Evolutionary conservation across 2,888 invertebrate species (phyloP).

Genomic region (Tetheella fluctuosa): DNA sequence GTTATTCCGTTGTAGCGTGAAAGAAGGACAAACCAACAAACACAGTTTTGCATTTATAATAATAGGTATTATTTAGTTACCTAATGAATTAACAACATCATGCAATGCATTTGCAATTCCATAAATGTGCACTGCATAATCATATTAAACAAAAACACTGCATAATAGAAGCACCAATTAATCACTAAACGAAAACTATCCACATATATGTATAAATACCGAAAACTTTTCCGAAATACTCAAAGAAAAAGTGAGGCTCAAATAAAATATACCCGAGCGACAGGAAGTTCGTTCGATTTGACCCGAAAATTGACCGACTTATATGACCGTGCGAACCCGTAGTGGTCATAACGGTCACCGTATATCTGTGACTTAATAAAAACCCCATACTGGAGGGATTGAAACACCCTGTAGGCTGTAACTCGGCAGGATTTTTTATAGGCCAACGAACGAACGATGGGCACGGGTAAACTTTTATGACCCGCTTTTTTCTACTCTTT

Average conservation of each 20-base stretch:
- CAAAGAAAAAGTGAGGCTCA: constrained; percentile 36
- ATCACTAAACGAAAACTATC: background rate
- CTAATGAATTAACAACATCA: too few species aligned
- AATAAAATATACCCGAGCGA: constrained; percentile 38
- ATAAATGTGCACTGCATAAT: too few species aligned
- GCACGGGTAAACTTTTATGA: constrained; percentile 11
- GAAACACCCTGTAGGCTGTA: constrained; percentile 14
- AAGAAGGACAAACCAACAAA: too few species aligned
- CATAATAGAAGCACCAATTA: background rate
- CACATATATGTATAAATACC: background rate
- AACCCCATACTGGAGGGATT: constrained; percentile 38
- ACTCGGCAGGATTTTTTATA: constrained; percentile 11
- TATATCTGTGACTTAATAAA: constrained; percentile 70
- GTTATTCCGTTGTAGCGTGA: too few species aligned
- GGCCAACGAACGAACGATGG: constrained; percentile 9
- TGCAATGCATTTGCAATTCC: too few species aligned
- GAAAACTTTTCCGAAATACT: background rate
- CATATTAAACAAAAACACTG: background rate
- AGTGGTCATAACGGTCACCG: constrained; percentile 58
- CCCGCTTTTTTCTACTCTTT: constrained; percentile 11
- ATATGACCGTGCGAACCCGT: constrained; percentile 52
- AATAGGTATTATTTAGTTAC: too few species aligned
- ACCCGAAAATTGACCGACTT: constrained; percentile 67
- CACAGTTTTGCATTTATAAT: too few species aligned
- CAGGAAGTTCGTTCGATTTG: constrained; percentile 44